Conservation (phyloP, 2,888 invertebrate genomes). For the Octonoba sinensis region DNA sequence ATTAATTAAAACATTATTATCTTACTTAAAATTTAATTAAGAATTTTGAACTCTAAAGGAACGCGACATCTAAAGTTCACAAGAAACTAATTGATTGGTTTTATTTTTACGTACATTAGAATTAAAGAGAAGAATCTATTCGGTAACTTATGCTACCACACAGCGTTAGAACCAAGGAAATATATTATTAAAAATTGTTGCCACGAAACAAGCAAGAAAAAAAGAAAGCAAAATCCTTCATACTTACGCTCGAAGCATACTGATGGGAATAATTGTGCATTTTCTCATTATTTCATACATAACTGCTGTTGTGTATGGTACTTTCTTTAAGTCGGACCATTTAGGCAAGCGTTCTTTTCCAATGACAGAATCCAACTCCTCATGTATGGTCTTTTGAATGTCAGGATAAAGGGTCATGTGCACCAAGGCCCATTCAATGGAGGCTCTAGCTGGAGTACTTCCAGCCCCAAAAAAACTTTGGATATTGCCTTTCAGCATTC, state of each 20-base stretch:
- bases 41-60: no score
- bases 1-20: no score
- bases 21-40: no score
- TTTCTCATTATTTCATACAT: conserved; percentile 83
- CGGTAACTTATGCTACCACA: no score
- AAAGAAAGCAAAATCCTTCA: no score
- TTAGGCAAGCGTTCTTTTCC: conserved; percentile 75
- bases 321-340: conserved; percentile 76
- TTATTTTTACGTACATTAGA: no score
- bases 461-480: conserved; percentile 64
- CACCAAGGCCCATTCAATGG: conserved; percentile 72
- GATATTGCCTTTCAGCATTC: conserved; percentile 63
- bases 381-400: conserved; percentile 75
- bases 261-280: conserved; percentile 73
- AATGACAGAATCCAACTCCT: conserved; percentile 77
- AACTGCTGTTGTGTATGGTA: conserved; percentile 85
- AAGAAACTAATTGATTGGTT: no score
- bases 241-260: conserved; percentile 64
- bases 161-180: no score
- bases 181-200: no score
- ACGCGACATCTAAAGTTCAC: no score
- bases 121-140: no score
- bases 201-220: no score
- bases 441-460: conserved; percentile 60
- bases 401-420: conserved; percentile 76